Conservation (phyloP, 1,140 invertebrate genomes). For the Lordiphosa stackelbergi region DNA sequence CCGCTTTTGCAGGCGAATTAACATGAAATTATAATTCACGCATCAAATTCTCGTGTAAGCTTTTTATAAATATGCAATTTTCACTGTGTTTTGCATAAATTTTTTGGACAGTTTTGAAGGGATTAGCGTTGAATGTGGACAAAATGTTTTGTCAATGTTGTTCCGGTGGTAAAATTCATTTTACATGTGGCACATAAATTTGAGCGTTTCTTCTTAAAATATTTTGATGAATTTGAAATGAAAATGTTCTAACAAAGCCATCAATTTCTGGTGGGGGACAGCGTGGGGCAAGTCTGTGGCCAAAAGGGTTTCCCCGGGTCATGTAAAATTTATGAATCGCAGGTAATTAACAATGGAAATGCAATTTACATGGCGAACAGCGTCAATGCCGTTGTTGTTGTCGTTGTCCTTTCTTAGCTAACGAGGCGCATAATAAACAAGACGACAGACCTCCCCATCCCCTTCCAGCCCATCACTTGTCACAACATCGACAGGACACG, state of each 20-base stretch:
- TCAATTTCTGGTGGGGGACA: neutral
- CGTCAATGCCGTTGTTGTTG: slow-evolving; percentile 40
- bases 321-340: slow-evolving; percentile 64
- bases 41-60: slow-evolving; percentile 39
- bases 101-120: slow-evolving; percentile 17
- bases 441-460: neutral
- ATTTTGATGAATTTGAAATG: neutral
- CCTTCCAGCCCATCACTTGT: slow-evolving; percentile 35
- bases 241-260: neutral
- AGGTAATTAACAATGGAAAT: slow-evolving; percentile 74
- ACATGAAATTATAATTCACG: slow-evolving; percentile 60
- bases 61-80: slow-evolving; percentile 58
- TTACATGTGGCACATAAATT: no score
- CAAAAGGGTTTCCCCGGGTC: slow-evolving; percentile 15
- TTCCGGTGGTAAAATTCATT: no score
- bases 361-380: slow-evolving; percentile 60
- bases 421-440: slow-evolving; percentile 62
- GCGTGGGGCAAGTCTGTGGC: slow-evolving; percentile 9
- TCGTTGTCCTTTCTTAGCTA: slow-evolving; percentile 35
- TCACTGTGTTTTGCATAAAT: slow-evolving; percentile 45
- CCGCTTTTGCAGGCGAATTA: slow-evolving; percentile 39
- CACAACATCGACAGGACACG: slow-evolving; percentile 67
- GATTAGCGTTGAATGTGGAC: neutral
- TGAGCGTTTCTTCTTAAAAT: no score
- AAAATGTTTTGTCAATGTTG: slow-evolving; percentile 10